These are phyloP conservation scores for Nibea coibor DNA, from an alignment of 2,113 vertebrate species.

Conservation along the genomic window DNA sequence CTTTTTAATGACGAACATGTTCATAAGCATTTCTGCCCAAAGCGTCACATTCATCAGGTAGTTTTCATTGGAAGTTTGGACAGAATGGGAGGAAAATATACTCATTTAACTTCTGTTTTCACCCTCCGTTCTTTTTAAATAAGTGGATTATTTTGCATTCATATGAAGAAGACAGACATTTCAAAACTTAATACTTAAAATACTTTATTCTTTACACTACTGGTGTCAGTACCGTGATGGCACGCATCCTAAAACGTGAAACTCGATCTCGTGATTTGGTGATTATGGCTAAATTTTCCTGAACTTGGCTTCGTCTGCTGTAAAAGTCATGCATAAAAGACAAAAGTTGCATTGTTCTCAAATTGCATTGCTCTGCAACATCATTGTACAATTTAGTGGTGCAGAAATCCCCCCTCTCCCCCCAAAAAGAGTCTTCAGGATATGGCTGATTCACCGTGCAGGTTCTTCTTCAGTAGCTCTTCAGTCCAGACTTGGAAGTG, in stretches of 20 bases:
- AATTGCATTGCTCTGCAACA: constrained; percentile 52
- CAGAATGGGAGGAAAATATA: too few species aligned
- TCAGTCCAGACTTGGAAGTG: not conserved
- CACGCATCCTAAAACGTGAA: constrained; percentile 27
- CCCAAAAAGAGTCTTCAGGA: not conserved
- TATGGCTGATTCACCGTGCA: constrained; percentile 13
- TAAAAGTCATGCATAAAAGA: constrained; percentile 58
- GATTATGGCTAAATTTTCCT: constrained; percentile 73
- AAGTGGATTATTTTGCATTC: too few species aligned
- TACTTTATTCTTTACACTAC: constrained; percentile 73
- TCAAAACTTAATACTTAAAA: constrained; percentile 67
- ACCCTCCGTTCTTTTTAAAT: not conserved
- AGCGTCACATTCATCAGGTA: too few species aligned
- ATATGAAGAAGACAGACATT: not conserved
- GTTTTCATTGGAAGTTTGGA: too few species aligned
- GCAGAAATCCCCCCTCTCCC: not conserved
- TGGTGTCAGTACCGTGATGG: constrained; percentile 33
- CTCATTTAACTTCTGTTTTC: not conserved
- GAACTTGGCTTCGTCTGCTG: constrained; percentile 41
- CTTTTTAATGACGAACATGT: too few species aligned
- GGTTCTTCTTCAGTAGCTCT: not conserved
- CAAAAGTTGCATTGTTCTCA: constrained; percentile 51
- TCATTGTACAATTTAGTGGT: constrained; percentile 25
- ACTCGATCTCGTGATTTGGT: constrained; percentile 32
- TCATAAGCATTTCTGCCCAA: too few species aligned